Percentiles rank a stretch among this genome's conserved stretches.
phyloP scores from a whole-genome alignment of 1,140 invertebrate genomes.

The Watersipora subatra region DNA sequence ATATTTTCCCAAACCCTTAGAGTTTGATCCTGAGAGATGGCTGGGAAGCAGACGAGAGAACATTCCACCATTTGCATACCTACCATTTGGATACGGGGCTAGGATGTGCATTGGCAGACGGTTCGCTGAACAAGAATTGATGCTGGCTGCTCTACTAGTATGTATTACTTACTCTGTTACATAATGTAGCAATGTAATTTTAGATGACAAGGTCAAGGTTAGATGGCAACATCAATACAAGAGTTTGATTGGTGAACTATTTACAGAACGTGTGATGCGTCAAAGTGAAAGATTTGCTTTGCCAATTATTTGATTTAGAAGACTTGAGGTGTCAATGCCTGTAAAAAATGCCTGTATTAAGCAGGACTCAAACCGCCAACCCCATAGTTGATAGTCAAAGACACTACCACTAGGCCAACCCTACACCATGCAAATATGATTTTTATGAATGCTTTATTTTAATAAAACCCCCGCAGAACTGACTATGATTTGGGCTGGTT shows the following conservation, averaged over 20 bases:
- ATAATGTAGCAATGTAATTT: background rate
- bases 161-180: conserved; percentile 18
- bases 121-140: conserved; percentile 75
- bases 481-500: background rate
- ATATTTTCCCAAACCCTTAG: conserved; percentile 22
- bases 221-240: too few relatives aligned
- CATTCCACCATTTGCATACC: conserved; percentile 58
- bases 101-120: conserved; percentile 72
- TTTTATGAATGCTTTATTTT: too few relatives aligned
- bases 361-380: too few relatives aligned
- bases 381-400: too few relatives aligned
- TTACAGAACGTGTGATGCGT: too few relatives aligned
- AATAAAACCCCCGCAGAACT: background rate
- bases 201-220: background rate
- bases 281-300: background rate
- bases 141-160: conserved; percentile 62
- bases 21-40: conserved; percentile 31
- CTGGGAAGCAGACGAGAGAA: conserved; percentile 41
- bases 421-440: too few relatives aligned
- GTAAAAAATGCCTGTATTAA: background rate
- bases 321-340: background rate
- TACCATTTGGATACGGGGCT: conserved; percentile 79
- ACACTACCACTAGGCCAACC: too few relatives aligned
- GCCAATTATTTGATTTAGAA: background rate
- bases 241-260: too few relatives aligned